Conservation (phyloP, 1,140 invertebrate species). For the Drosophila pseudoobscura region DNA sequence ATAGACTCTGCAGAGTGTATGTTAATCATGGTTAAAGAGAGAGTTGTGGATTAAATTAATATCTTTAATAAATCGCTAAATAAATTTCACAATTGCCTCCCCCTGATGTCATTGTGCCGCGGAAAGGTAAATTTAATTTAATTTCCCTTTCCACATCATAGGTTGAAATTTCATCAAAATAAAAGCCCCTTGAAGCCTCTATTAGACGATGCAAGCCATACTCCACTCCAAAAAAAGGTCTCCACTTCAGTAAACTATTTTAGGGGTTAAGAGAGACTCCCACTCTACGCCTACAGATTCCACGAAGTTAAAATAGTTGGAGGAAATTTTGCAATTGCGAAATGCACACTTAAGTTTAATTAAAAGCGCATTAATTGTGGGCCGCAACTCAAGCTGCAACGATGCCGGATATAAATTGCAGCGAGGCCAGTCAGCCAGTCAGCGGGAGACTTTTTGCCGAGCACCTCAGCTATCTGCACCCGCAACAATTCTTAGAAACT, state of each 20-base stretch:
- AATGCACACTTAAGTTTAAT: slow-evolving; percentile 79
- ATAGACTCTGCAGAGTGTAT: neutral
- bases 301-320: slow-evolving; percentile 52
- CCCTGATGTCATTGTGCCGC: too few relatives aligned
- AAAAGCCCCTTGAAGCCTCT: slow-evolving; percentile 53
- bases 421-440: slow-evolving; percentile 25
- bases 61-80: too few relatives aligned
- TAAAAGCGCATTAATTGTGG: slow-evolving; percentile 80
- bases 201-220: slow-evolving; percentile 34
- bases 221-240: slow-evolving; percentile 10
- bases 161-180: slow-evolving; percentile 66
- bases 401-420: slow-evolving; percentile 56
- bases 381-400: slow-evolving; percentile 37
- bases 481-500: slow-evolving; percentile 62
- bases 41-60: neutral
- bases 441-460: slow-evolving; percentile 22
- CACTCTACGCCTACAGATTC: neutral
- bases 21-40: neutral
- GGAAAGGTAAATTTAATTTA: neutral
- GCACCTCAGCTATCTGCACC: slow-evolving; percentile 46
- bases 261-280: slow-evolving; percentile 19
- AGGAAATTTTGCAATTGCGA: slow-evolving; percentile 72
- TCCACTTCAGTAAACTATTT: slow-evolving; percentile 52
- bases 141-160: slow-evolving; percentile 33
- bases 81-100: too few relatives aligned